A percentile compares a stretch with the other conserved stretches of the same genome.
Conservation (phyloP, 2,797 vertebrate genomes). For the Allobates femoralis region DNA sequence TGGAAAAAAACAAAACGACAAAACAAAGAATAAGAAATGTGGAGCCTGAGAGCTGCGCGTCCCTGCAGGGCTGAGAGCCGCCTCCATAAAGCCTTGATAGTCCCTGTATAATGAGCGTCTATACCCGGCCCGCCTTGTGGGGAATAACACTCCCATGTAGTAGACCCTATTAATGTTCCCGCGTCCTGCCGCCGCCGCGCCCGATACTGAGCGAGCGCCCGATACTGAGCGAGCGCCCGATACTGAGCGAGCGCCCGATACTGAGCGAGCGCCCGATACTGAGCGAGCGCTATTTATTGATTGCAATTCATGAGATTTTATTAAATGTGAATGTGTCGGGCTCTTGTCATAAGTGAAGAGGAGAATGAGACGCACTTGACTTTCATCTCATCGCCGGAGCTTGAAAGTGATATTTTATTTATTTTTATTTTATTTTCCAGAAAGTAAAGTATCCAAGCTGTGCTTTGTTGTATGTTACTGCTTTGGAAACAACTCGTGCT, state of each 20-base stretch:
- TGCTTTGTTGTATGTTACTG: neutral
- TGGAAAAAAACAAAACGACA: no score
- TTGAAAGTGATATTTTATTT: neutral
- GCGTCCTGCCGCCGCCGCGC: neutral
- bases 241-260: conserved; percentile 4
- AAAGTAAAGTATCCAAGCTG: neutral
- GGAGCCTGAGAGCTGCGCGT: neutral
- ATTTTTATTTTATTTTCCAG: neutral
- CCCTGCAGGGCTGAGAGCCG: neutral
- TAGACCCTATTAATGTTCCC: conserved; percentile 31
- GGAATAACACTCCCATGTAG: conserved; percentile 46
- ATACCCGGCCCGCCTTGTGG: neutral
- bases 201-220: no score
- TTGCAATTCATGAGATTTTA: conserved; percentile 49
- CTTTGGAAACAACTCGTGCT: no score
- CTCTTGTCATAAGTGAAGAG: conserved; percentile 52
- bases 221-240: conserved; percentile 7
- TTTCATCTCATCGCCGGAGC: conserved; percentile 4
- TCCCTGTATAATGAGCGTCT: conserved; percentile 33
- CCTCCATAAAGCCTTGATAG: conserved; percentile 6
- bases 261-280: neutral
- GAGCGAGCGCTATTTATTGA: conserved; percentile 31
- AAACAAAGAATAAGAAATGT: neutral
- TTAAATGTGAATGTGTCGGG: conserved; percentile 24
- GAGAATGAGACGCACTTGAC: conserved; percentile 42